These are phyloP conservation scores for Epinephelus lanceolatus DNA, from an alignment of 2,113 vertebrate species.

Conservation along the genomic window DNA sequence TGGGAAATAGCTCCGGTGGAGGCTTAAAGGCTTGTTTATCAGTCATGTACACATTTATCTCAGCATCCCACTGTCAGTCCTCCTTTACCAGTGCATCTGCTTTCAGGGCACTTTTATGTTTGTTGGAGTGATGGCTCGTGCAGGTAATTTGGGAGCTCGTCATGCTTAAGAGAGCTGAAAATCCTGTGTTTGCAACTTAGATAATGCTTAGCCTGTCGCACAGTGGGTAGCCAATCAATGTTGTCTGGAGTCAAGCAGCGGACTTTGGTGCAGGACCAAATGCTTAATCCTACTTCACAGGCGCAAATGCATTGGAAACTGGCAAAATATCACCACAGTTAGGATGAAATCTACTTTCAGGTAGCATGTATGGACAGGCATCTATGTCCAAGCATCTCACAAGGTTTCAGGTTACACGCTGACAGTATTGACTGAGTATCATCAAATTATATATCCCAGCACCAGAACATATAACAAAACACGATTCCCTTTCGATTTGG, in stretches of 20 bases:
- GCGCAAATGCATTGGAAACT: background rate
- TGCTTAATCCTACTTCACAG: conserved; percentile 6
- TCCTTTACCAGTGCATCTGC: background rate
- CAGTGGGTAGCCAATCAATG: conserved; percentile 49
- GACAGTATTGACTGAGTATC: background rate
- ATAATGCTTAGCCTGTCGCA: conserved; percentile 25
- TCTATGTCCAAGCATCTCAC: background rate
- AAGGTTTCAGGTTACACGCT: background rate
- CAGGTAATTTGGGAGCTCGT: background rate
- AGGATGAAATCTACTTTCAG: background rate
- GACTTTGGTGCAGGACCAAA: background rate
- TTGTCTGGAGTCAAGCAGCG: conserved; percentile 44
- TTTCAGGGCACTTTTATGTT: background rate
- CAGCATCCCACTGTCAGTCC: background rate
- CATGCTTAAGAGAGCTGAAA: conserved; percentile 22
- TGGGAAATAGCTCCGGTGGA: conserved; percentile 33
- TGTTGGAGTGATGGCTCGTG: conserved; percentile 2
- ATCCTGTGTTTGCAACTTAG: conserved; percentile 35
- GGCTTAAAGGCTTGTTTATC: conserved; percentile 55
- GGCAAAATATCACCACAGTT: background rate
- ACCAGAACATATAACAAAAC: background rate
- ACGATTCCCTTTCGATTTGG: background rate
- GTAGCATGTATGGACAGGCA: background rate
- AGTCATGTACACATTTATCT: conserved; percentile 11
- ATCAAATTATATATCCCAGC: background rate